Evolutionary conservation across 2,113 vertebrate genomes (phyloP).

Genomic region (Mastomys natalensis): DNA sequence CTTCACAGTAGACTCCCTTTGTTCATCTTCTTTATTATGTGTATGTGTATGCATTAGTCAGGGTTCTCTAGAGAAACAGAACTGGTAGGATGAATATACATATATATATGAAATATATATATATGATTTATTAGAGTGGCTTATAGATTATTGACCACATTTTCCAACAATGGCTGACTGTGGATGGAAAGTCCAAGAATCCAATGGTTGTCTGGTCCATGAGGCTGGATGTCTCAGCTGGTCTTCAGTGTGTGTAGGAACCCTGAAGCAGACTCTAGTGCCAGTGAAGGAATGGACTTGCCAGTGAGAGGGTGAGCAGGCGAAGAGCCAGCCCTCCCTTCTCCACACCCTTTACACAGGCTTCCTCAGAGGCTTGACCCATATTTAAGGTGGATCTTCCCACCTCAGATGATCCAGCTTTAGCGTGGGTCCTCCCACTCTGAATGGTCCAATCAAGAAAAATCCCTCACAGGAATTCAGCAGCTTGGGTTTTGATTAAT

Average conservation of each 20-base stretch:
- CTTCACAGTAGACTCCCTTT: not conserved
- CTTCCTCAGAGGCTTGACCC: not conserved
- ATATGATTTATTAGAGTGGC: not conserved
- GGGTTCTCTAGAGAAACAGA: not conserved
- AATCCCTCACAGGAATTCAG: not conserved
- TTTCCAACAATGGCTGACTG: not conserved
- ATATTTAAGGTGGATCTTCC: too few relatives aligned
- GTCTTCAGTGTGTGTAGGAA: not conserved
- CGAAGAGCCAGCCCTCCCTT: not conserved
- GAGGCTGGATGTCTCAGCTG: too few relatives aligned
- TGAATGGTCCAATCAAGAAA: not conserved
- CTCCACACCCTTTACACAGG: not conserved
- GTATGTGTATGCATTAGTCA: not conserved
- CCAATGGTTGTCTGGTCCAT: not conserved
- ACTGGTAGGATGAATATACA: not conserved
- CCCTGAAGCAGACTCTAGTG: not conserved
- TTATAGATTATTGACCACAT: not conserved
- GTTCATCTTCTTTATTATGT: not conserved
- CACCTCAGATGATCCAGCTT: too few relatives aligned
- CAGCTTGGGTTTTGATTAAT: not conserved
- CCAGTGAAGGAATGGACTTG: not conserved
- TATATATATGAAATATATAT: not conserved
- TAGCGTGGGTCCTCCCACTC: not conserved
- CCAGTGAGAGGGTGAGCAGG: not conserved
- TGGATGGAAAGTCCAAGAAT: not conserved